phyloP scores from a whole-genome alignment of 2,888 invertebrate genomes.

The Megalurothrips usitatus region DNA sequence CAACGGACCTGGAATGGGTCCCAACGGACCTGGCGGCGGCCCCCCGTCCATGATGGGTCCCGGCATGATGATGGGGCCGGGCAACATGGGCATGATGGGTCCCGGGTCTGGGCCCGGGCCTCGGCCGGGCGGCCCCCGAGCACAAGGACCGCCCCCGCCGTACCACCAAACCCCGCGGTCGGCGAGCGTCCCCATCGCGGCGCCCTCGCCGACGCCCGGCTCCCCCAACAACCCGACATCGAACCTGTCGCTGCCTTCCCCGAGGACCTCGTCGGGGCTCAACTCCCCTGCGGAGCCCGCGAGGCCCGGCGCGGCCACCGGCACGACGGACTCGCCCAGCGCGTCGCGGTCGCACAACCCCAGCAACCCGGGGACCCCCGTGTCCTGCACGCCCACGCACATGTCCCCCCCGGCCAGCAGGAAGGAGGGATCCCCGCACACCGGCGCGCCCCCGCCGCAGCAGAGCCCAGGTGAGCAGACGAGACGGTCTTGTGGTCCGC shows the following conservation, averaged over 20 bases:
- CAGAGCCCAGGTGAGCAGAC: background rate
- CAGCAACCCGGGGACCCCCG: conserved; percentile 69
- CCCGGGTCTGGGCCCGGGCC: conserved; percentile 35
- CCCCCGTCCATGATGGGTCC: background rate
- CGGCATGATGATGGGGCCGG: conserved; percentile 34
- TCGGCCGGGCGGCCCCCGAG: conserved; percentile 44
- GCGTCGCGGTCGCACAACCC: conserved; percentile 49
- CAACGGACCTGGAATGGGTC: conserved; percentile 42
- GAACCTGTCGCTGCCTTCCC: conserved; percentile 68
- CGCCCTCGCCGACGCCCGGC: conserved; percentile 65
- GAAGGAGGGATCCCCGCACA: conserved; percentile 4
- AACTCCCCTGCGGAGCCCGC: conserved; percentile 63
- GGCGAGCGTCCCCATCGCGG: conserved; percentile 67
- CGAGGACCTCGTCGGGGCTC: conserved; percentile 62
- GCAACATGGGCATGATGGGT: conserved; percentile 43
- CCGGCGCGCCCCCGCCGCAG: background rate
- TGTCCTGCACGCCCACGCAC: conserved; percentile 48
- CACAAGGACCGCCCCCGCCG: conserved; percentile 72
- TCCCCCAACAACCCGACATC: conserved; percentile 68
- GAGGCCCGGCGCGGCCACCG: conserved; percentile 36
- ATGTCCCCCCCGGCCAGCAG: conserved; percentile 7
- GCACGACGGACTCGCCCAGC: conserved; percentile 54
- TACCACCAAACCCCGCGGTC: conserved; percentile 70
- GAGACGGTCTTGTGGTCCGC: too few relatives aligned
- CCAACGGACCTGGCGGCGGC: conserved; percentile 20